Conservation (phyloP, 2,113 vertebrate genomes). For the Nettapus auritus region DNA sequence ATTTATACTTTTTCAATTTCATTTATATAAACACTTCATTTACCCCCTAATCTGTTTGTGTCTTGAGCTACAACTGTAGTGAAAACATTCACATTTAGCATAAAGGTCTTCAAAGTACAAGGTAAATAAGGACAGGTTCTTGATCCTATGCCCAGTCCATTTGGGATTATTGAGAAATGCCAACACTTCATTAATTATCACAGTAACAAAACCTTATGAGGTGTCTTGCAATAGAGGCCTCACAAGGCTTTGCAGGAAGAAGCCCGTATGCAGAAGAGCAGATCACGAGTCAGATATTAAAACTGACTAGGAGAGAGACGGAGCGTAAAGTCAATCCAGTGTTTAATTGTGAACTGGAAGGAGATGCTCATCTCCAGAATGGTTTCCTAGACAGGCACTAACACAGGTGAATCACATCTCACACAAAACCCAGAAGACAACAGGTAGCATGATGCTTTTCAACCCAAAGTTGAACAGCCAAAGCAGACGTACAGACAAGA, state of each 20-base stretch:
- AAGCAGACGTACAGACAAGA: background rate
- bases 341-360: background rate
- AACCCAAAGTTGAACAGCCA: background rate
- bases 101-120: constrained; percentile 7
- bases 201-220: background rate
- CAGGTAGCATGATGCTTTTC: background rate
- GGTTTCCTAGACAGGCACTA: background rate
- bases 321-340: background rate
- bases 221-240: background rate
- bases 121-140: constrained; percentile 20
- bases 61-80: background rate
- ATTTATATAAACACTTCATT: constrained; percentile 11
- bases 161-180: background rate
- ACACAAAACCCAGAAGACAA: background rate
- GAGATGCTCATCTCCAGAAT: background rate
- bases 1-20: background rate
- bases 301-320: fast-evolving
- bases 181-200: constrained; percentile 6
- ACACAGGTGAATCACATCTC: background rate
- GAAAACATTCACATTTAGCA: constrained; percentile 20
- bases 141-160: background rate
- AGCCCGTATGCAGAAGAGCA: background rate
- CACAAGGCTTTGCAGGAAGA: background rate
- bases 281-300: background rate
- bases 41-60: background rate